Evolutionary conservation across 2,113 vertebrate genomes (phyloP).

Genomic region (Rhea americana): DNA sequence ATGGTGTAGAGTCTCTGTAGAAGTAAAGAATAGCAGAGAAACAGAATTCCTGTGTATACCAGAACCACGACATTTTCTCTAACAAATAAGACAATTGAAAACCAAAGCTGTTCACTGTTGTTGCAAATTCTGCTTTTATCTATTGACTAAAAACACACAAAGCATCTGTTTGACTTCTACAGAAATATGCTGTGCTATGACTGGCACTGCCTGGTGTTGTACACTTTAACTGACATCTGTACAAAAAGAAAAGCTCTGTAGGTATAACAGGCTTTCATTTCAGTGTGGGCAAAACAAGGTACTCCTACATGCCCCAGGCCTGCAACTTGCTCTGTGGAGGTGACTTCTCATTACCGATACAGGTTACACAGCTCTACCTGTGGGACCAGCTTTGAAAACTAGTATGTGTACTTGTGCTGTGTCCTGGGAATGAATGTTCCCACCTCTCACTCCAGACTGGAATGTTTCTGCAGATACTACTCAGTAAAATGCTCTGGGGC

Average conservation of each 20-base stretch:
- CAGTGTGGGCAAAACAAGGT: background rate
- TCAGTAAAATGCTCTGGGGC: background rate
- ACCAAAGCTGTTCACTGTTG: background rate
- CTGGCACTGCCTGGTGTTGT: fast-evolving
- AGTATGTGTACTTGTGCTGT: fast-evolving
- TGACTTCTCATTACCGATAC: background rate
- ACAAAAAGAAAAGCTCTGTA: background rate
- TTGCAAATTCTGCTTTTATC: background rate
- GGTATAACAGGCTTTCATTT: background rate
- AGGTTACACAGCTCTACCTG: background rate
- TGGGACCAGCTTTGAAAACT: background rate
- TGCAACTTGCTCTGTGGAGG: background rate
- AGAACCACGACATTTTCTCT: background rate
- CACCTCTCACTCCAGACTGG: background rate
- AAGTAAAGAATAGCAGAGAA: background rate
- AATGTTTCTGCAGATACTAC: background rate
- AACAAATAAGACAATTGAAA: background rate
- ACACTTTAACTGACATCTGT: fast-evolving
- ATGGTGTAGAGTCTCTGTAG: background rate
- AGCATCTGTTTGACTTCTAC: background rate
- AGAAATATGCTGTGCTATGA: background rate
- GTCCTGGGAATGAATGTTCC: background rate
- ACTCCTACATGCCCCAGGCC: fast-evolving
- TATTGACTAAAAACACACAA: background rate
- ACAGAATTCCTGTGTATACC: background rate